These are phyloP conservation scores for Drosophila repletoides DNA, from an alignment of 1,140 invertebrate genomes.

Conservation along the genomic window DNA sequence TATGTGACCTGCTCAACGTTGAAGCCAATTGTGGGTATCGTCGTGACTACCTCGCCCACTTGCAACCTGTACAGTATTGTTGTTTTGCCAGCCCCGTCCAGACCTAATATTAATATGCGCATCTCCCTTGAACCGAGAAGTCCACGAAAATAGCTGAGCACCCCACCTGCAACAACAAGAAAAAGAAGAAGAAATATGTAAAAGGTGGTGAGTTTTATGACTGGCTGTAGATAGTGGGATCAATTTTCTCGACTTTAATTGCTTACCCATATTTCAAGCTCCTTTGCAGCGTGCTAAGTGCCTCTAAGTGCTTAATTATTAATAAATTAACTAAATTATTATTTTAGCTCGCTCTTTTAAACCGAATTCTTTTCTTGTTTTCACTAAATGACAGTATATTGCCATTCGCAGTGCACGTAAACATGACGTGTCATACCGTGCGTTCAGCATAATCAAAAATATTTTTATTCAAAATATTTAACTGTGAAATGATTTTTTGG, in stretches of 20 bases:
- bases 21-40: constrained; percentile 97
- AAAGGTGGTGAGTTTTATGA: constrained; percentile 56
- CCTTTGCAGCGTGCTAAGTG: constrained; percentile 48
- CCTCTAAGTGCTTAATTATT: constrained; percentile 70
- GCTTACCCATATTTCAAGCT: constrained; percentile 69
- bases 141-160: constrained; percentile 97
- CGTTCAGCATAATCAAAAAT: constrained; percentile 45
- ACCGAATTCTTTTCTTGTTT: constrained; percentile 64
- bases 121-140: constrained; percentile 97
- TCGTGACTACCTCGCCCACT: constrained; percentile 99
- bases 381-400: constrained; percentile 67
- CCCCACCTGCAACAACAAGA: constrained; percentile 88
- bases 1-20: constrained; percentile 98
- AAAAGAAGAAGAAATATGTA: constrained; percentile 25
- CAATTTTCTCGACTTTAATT: too few species aligned
- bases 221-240: constrained; percentile 22
- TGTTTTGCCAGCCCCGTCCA: constrained; percentile 99
- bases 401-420: constrained; percentile 54
- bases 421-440: constrained; percentile 70
- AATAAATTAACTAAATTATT: constrained; percentile 60
- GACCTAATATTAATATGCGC: constrained; percentile 97
- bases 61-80: constrained; percentile 99
- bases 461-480: constrained; percentile 3
- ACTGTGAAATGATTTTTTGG: too few species aligned
- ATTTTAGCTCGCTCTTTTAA: constrained; percentile 48